Conservation (phyloP, 2,888 invertebrate species). For the Dromius quadrimaculatus region DNA sequence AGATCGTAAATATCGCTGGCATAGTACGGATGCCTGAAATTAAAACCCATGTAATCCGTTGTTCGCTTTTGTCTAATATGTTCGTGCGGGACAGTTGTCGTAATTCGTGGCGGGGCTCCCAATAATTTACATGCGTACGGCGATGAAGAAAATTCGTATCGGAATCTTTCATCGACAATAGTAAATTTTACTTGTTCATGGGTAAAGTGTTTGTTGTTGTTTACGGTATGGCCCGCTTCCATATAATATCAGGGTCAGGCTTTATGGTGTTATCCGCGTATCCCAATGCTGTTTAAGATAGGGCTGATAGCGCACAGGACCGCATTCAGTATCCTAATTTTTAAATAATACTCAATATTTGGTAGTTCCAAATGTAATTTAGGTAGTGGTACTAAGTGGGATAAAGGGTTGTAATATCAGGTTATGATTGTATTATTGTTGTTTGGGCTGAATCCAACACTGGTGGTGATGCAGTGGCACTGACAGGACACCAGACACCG, state of each 20-base stretch:
- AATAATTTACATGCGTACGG: conserved; percentile 46
- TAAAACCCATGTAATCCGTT: conserved; percentile 43
- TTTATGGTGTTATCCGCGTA: conserved; percentile 33
- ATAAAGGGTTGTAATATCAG: too few species aligned
- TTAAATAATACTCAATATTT: too few species aligned
- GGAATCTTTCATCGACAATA: conserved; percentile 60
- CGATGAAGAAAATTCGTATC: conserved; percentile 59
- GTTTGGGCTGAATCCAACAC: too few species aligned
- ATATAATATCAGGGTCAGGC: conserved; percentile 60
- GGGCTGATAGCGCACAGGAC: conserved; percentile 19
- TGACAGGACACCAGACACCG: conserved; percentile 34
- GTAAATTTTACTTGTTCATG: conserved; percentile 59
- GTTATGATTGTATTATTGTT: too few species aligned
- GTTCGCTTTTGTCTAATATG: conserved; percentile 42
- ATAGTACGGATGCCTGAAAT: conserved; percentile 40
- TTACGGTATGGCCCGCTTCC: conserved; percentile 60
- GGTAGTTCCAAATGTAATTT: too few species aligned
- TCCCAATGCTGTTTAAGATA: conserved; percentile 49
- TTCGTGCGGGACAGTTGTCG: conserved; percentile 37
- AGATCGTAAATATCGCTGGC: conserved; percentile 39
- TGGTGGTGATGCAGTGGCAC: conserved; percentile 11
- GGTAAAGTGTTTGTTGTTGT: conserved; percentile 55
- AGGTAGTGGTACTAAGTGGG: too few species aligned
- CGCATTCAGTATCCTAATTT: background rate
- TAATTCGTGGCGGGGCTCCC: conserved; percentile 11